These are phyloP conservation scores for Aspiorhynchus laticeps DNA, from an alignment of 2,113 vertebrate genomes.

Conservation along the genomic window DNA sequence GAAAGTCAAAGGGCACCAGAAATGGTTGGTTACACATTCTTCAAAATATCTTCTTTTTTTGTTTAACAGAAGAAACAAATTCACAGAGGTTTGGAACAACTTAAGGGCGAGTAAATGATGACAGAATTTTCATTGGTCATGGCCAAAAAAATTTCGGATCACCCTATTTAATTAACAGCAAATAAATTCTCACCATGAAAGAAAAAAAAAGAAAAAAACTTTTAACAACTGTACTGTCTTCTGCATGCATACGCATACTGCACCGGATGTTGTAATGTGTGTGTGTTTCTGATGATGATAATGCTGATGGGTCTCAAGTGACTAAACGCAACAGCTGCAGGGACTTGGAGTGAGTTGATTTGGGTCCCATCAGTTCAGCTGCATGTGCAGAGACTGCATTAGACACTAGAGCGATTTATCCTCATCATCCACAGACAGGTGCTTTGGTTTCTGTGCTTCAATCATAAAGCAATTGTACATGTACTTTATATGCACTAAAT, in stretches of 20 bases:
- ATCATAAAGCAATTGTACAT: constrained; percentile 10
- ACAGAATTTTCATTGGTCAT: neutral
- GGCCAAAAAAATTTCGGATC: neutral
- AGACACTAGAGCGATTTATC: constrained; percentile 3
- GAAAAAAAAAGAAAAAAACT: neutral
- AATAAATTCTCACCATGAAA: neutral
- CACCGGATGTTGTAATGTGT: neutral
- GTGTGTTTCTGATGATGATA: constrained; percentile 27
- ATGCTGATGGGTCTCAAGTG: constrained; percentile 11
- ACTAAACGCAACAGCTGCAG: constrained; percentile 32
- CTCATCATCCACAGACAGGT: constrained; percentile 26
- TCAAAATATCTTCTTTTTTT: too few species aligned
- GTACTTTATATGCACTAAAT: neutral
- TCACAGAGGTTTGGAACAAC: neutral
- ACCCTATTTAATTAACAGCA: neutral
- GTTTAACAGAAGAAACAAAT: neutral
- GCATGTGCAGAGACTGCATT: constrained; percentile 19
- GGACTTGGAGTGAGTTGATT: constrained; percentile 14
- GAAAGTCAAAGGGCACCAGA: too few species aligned
- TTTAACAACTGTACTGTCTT: neutral
- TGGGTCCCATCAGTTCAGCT: constrained; percentile 3
- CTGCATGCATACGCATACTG: neutral
- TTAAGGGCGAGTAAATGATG: neutral
- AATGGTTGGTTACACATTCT: too few species aligned
- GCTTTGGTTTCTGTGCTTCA: constrained; percentile 13